Base-by-base conservation (phyloP, 2,113 vertebrate genomes). In the Zosterops lateralis region DNA sequence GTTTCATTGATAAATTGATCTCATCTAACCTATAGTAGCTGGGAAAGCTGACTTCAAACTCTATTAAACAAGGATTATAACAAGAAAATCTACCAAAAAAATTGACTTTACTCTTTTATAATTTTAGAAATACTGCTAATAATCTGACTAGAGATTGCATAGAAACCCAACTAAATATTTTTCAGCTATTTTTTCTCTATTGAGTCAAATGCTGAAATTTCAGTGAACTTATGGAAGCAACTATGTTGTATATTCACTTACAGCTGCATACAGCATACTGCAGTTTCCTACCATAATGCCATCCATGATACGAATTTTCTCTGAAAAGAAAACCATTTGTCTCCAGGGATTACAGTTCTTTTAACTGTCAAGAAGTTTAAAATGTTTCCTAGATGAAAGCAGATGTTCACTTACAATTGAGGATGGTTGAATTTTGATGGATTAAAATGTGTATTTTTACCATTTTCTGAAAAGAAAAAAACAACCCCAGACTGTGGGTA, bases 321-420 rank as follows among this genome's bases (percentile, higher is more conserved):
- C 73, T 96, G 96, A 97, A 97, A 87, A 85, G 87, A 93, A 96
- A 98, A 96, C 90, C 86, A 65, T 83, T 95, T 47, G 68, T 89
- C 95, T 81, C 86, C 57, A 62, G 93, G 78, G 96, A 95, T 87
- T 94, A 44, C 40, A 93, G 79, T 97, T 87, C 94, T 94, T 94
- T 68, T 92, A 94, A 92, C 91, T 97, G 97, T 96, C 97, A 98
- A 95, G 89, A 97, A 96, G 77, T 97, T 97, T 96, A 93, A 96
- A 95, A 95, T 86, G 58, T 94, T 96, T 95, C 84, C 90, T 71
- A 91, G 92, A 71, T 89, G 82, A 97, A 92, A 91, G 92, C 90
- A 96, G 70, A 88, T 95, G 45, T 93, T 97, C 90, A 88, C 75
- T 95, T 97, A 89, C 60, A 94, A 51, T 90, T 94, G 90, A 67